A percentile compares a stretch with the other conserved stretches of the same genome.
Evolutionary conservation across 2,888 invertebrate species (phyloP).

Genomic region (Neuroscelio doddi): DNA sequence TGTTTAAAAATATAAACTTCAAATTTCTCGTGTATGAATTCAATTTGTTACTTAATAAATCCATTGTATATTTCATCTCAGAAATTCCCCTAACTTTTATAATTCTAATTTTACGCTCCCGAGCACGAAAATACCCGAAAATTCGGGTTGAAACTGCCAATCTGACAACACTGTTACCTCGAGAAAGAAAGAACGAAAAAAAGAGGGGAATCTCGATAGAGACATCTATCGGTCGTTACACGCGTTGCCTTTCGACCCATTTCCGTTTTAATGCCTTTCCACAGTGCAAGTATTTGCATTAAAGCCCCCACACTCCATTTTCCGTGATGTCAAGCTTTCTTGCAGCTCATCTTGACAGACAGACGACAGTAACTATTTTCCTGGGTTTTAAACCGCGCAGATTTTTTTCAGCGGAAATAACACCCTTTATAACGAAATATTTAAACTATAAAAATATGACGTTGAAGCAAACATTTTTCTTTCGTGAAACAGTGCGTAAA

Average conservation of each 20-base stretch:
- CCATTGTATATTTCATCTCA: background rate
- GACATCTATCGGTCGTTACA: slow-evolving; percentile 8
- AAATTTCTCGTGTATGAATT: no score
- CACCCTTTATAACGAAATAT: no score
- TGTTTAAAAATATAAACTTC: no score
- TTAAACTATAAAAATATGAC: no score
- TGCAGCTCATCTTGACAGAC: slow-evolving; percentile 8
- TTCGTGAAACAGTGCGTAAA: no score
- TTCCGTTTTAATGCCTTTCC: slow-evolving; percentile 31
- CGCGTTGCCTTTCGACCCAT: slow-evolving; percentile 28
- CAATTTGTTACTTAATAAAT: no score
- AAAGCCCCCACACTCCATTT: slow-evolving; percentile 8
- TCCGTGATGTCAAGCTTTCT: slow-evolving; percentile 6
- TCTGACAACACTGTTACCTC: background rate
- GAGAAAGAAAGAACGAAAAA: slow-evolving; percentile 3
- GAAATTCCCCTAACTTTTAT: background rate
- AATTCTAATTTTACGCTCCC: background rate
- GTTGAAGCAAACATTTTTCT: no score
- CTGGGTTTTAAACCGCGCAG: no score
- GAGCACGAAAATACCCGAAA: no score
- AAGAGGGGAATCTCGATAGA: slow-evolving; percentile 4
- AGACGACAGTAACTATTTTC: background rate
- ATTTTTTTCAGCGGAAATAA: no score
- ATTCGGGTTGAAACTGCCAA: no score
- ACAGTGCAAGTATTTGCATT: slow-evolving; percentile 13